Evolutionary conservation across 2,888 invertebrate genomes (phyloP), one percentile per base, ranked within the genome.

Genomic region (Toxonevra muliebris): DNA sequence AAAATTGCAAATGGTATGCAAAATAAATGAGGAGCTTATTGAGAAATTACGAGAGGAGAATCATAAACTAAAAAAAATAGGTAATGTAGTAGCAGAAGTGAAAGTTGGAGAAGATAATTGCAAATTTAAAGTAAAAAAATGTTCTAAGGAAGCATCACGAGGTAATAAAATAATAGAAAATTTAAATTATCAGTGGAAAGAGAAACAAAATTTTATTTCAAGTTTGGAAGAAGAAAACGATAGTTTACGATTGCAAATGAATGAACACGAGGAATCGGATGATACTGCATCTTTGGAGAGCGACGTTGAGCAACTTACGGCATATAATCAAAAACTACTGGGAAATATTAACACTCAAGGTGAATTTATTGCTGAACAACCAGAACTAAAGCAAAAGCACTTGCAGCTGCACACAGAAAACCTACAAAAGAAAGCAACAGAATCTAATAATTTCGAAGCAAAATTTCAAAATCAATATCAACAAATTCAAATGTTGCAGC

Each of bases 351-450:
- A 45, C 19, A 12, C 20, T 9, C 19, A 15, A 52, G 11, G 13
- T 19, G 62, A 50, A 50, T 13, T 50, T 19, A 45, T 41, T 20
- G 10, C 43, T 20, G 20, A 20, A 43, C 19, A 20, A 53, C 30
- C 10, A 40, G 58, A 17, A 15, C 19, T 9, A 52, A 52, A 13
- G 9, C 17, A 41, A 53, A 42, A 17, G 15, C 45, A 57, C 41
- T 10, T 12, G 41, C 13, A 41, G 60, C 60, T 48, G 67, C 68
- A n/a, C n/a, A n/a, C 2, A 58, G 54, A 15, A 65, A 64, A 45
- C 50, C 66, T 10, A 68, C 69, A 41, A 66, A 55, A 20, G 68
- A 69, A 9, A 48, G 2, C 48, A 11, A 15, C 15, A 54, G 20
- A 54, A 19, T 12, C 1, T 9, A 41, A 52, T 8, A 48, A 48